Percentiles rank a stretch among this genome's conserved stretches.
These are phyloP conservation scores for Acanthurus leucopareius DNA, from an alignment of 2,797 vertebrate species.

Conservation along the genomic window DNA sequence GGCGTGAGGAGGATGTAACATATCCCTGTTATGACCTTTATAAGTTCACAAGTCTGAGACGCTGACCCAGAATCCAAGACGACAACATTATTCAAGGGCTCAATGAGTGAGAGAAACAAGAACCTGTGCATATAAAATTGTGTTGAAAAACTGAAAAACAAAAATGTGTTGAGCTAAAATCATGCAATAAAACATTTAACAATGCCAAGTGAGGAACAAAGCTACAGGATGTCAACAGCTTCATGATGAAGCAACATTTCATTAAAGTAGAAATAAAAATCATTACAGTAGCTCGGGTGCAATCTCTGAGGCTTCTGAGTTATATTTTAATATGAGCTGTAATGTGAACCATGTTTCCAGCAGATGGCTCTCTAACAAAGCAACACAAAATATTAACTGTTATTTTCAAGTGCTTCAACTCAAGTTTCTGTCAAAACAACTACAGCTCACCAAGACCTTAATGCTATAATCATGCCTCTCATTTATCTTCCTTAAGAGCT, in stretches of 20 bases:
- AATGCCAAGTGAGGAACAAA: neutral
- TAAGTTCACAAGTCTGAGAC: conserved; percentile 37
- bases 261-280: neutral
- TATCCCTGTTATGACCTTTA: conserved; percentile 48
- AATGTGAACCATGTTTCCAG: conserved; percentile 59
- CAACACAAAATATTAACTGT: conserved; percentile 19
- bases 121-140: neutral
- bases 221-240: neutral
- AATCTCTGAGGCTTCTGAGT: neutral
- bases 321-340: conserved; percentile 14
- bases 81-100: neutral
- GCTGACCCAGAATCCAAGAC: conserved; percentile 4
- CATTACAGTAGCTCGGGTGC: neutral
- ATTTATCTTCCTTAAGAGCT: conserved; percentile 13
- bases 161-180: neutral
- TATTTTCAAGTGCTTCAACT: neutral
- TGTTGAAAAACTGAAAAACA: no score
- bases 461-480: neutral
- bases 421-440: neutral
- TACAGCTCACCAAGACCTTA: conserved; percentile 13
- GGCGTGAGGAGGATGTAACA: conserved; percentile 36
- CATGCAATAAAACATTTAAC: neutral
- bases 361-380: conserved; percentile 75
- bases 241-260: neutral
- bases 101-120: neutral